Evolutionary conservation across 2,797 vertebrate genomes (phyloP), one percentile per base, ranked within the genome.

Genomic region (Smutsia temminckii): DNA sequence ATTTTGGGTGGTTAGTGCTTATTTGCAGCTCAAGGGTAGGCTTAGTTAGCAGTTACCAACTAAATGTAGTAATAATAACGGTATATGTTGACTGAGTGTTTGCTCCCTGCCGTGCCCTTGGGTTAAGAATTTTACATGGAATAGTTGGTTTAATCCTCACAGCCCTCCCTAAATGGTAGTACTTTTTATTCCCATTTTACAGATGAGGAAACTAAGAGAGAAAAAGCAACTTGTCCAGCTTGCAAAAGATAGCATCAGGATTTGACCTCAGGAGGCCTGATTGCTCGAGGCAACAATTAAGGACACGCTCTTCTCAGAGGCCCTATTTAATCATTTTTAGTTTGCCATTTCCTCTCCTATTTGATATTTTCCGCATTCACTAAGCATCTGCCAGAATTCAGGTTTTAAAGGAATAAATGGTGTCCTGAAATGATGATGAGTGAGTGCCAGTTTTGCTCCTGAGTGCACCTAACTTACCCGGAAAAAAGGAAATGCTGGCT

Each of bases 141-240:
- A 89, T 66, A 3, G 9, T 83, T 88, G 46, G 17, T 79, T 95
- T 66, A 53, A 93, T 86, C 57, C 37, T 93, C 34, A 71, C 12
- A 42, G 55, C 27, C 37, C 29, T 95, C 32, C 37, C 29, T 95
- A 40, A 89, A n/a, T 5, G 32, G 14, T 51, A 71, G 34, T 40
- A 42, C 16, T 86, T 72, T 93, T 93, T 68, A 63, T 75, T 59
- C 40, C 20, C 68, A 78, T 85, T 79, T 89, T 81, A 79, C 42
- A 88, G 85, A 53, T 53, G 34, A 93, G 11, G 10, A 95, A 86
- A 49, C 40, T 69, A 75, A 86, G 0, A 29, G 51, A 37, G 29
- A 77, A 40, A 74, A 89, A 95, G 83, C 53, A 55, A 57, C 12
- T 34, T 27, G 42, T 27, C 37, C 17, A 77, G 1, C 20, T 91